Conservation (phyloP, 1,140 invertebrate genomes). For the Sarcophaga bullata region DNA sequence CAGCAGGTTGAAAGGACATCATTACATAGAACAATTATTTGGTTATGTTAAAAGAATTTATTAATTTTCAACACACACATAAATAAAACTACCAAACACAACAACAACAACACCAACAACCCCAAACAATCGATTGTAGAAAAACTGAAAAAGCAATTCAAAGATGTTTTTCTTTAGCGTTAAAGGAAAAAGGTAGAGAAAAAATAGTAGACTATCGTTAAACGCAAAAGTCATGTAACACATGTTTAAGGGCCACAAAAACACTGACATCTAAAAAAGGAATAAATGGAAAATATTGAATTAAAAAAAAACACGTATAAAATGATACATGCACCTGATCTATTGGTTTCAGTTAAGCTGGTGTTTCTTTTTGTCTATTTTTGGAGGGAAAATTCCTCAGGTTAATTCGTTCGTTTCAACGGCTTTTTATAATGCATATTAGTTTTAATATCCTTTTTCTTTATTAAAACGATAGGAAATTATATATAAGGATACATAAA, state of each 20-base stretch:
- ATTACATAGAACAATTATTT: constrained; percentile 36
- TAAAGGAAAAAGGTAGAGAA: constrained; percentile 2
- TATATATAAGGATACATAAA: not conserved
- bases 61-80: not conserved
- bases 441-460: too few species aligned
- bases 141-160: not conserved
- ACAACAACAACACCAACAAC: not conserved
- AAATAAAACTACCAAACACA: not conserved
- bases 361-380: constrained; percentile 11
- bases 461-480: too few species aligned
- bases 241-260: not conserved
- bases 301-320: not conserved
- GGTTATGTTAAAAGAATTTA: constrained; percentile 20
- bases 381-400: constrained; percentile 26
- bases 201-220: not conserved
- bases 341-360: not conserved
- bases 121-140: too few species aligned
- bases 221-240: constrained; percentile 26
- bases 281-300: not conserved
- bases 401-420: too few species aligned
- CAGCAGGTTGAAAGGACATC: constrained; percentile 39
- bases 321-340: constrained; percentile 23
- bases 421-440: too few species aligned
- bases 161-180: not conserved
- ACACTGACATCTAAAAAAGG: not conserved